Conservation (phyloP, 30 jellyfish, hydroid and myxozoan genomes). For the Hydra vulgaris region DNA sequence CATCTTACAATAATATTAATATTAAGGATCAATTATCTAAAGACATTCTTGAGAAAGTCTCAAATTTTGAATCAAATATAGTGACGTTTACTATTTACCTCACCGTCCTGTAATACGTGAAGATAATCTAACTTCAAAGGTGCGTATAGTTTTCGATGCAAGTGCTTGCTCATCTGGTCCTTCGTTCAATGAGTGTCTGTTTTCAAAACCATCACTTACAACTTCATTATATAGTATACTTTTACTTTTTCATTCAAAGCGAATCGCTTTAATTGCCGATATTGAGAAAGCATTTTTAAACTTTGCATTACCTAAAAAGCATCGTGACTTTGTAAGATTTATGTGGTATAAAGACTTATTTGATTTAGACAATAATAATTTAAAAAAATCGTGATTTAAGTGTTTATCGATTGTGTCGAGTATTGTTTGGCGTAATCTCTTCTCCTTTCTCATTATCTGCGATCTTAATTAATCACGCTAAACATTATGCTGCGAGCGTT, state of each 20-base stretch:
- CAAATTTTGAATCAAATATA: constrained; percentile 9
- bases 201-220: constrained; percentile 35
- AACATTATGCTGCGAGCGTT: constrained; percentile 9
- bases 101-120: constrained; percentile 56
- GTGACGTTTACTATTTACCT: constrained; percentile 39
- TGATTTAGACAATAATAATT: not conserved
- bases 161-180: constrained; percentile 10
- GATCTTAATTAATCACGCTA: constrained; percentile 28
- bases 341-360: constrained; percentile 32
- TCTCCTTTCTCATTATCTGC: constrained; percentile 49
- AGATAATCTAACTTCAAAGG: constrained; percentile 45
- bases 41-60: constrained; percentile 41
- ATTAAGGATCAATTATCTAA: constrained; percentile 31
- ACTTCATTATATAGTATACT: constrained; percentile 33
- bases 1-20: constrained; percentile 25
- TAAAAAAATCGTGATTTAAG: constrained; percentile 1
- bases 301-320: constrained; percentile 19
- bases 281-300: constrained; percentile 51
- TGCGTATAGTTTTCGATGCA: constrained; percentile 52
- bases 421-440: constrained; percentile 44
- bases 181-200: constrained; percentile 39
- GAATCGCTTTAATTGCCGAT: constrained; percentile 42
- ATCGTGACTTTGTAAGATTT: constrained; percentile 44
- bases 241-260: constrained; percentile 26
- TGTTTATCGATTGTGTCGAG: constrained; percentile 38